Conservation (phyloP, 1,140 invertebrate species). For the Bombus vancouverensis region DNA sequence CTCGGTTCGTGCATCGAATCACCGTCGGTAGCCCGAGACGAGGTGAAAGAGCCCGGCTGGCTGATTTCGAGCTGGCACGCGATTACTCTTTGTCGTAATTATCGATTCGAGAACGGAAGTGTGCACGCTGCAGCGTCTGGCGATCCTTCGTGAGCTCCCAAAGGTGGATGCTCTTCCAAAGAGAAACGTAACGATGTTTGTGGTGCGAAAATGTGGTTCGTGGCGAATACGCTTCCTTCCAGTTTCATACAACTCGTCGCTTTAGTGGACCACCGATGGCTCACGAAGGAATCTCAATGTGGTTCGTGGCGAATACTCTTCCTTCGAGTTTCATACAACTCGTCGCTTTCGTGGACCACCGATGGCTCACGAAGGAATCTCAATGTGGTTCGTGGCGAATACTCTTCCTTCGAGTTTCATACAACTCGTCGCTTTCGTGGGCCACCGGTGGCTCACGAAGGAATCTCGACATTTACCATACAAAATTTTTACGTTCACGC, state of each 20-base stretch:
- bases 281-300: background rate
- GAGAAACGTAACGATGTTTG: background rate
- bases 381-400: background rate
- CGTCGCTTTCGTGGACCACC: no score
- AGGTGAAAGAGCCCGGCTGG: slow-evolving; percentile 1
- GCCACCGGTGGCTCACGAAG: no score
- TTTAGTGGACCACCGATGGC: no score
- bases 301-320: background rate
- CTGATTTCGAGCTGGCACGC: slow-evolving; percentile 35
- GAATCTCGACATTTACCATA: no score
- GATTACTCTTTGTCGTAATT: slow-evolving; percentile 40
- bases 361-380: no score
- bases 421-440: no score
- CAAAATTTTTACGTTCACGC: no score
- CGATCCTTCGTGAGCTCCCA: background rate
- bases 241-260: background rate
- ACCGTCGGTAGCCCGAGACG: slow-evolving; percentile 17
- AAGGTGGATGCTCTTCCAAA: background rate
- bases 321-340: background rate
- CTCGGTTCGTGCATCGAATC: slow-evolving; percentile 21
- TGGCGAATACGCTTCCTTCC: background rate
- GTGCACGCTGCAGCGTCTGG: background rate
- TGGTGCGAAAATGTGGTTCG: background rate
- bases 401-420: no score
- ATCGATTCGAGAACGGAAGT: slow-evolving; percentile 28